Evolutionary conservation across 2,888 invertebrate genomes (phyloP).

Genomic region (Archaeoteleia sp.): DNA sequence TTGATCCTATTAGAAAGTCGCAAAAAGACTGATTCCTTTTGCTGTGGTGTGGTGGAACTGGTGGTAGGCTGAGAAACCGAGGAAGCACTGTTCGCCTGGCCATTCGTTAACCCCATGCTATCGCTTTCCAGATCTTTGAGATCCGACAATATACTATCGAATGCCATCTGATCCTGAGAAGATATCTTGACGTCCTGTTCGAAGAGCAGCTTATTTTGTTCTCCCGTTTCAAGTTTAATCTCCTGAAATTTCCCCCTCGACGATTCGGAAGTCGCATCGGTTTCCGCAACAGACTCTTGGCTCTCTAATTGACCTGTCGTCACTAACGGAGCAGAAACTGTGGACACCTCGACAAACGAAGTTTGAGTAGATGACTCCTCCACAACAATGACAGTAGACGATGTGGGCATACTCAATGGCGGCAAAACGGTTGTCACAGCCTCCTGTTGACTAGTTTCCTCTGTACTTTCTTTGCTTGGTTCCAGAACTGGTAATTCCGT

Average conservation of each 20-base stretch:
- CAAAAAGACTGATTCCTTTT: constrained; percentile 97
- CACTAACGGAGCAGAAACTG: constrained; percentile 9
- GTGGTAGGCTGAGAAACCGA: constrained; percentile 70
- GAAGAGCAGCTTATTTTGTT: constrained; percentile 30
- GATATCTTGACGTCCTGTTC: constrained; percentile 56
- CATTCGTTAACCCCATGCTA: constrained; percentile 59
- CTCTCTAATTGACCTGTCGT: constrained; percentile 24
- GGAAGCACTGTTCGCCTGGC: constrained; percentile 68
- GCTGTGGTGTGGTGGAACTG: constrained; percentile 72
- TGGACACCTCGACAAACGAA: constrained; percentile 12
- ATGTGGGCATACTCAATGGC: constrained; percentile 45
- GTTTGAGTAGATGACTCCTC: constrained; percentile 55
- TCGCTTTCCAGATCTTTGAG: constrained; percentile 71
- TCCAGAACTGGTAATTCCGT: constrained; percentile 60
- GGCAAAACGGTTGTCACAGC: constrained; percentile 57
- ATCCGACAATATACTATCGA: constrained; percentile 71
- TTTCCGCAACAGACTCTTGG: constrained; percentile 13
- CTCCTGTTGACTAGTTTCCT: constrained; percentile 59
- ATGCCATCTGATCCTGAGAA: constrained; percentile 65
- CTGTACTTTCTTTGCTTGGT: constrained; percentile 57
- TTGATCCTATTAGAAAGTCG: constrained; percentile 96
- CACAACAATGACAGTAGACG: constrained; percentile 44
- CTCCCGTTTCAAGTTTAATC: constrained; percentile 30
- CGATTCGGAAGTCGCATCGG: constrained; percentile 1
- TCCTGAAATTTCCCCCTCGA: constrained; percentile 14